Conservation (phyloP, 2,888 invertebrate genomes). For the Coenonympha glycerion region DNA sequence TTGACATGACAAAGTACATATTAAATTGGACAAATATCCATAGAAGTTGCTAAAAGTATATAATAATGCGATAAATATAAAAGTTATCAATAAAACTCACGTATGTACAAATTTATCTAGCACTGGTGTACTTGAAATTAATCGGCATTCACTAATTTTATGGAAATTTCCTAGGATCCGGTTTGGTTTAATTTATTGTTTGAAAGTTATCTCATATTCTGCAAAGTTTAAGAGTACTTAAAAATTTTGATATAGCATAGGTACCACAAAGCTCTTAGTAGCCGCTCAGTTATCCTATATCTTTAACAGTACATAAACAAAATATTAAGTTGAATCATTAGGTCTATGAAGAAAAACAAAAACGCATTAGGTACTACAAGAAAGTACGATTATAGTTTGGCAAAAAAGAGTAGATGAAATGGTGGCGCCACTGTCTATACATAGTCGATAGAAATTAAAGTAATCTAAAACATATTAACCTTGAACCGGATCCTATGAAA, state of each 20-base stretch:
- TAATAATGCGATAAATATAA: slow-evolving; percentile 44
- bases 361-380: no score
- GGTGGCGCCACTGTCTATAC: no score
- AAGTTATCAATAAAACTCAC: slow-evolving; percentile 40
- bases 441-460: no score
- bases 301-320: no score
- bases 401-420: no score
- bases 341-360: no score
- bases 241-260: no score
- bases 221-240: no score
- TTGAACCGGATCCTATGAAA: slow-evolving; percentile 21
- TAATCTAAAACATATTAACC: neutral
- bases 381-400: no score
- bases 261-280: no score
- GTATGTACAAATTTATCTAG: slow-evolving; percentile 47
- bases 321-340: no score
- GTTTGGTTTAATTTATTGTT: neutral
- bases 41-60: slow-evolving; percentile 38
- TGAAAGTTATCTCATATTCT: neutral
- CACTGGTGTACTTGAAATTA: slow-evolving; percentile 35
- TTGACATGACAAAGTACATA: slow-evolving; percentile 26
- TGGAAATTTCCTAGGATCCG: slow-evolving; percentile 24
- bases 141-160: slow-evolving; percentile 22
- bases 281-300: no score
- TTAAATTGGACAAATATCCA: slow-evolving; percentile 31